Conservation (phyloP, 2,113 vertebrate species). For the Toxotes jaculatrix region DNA sequence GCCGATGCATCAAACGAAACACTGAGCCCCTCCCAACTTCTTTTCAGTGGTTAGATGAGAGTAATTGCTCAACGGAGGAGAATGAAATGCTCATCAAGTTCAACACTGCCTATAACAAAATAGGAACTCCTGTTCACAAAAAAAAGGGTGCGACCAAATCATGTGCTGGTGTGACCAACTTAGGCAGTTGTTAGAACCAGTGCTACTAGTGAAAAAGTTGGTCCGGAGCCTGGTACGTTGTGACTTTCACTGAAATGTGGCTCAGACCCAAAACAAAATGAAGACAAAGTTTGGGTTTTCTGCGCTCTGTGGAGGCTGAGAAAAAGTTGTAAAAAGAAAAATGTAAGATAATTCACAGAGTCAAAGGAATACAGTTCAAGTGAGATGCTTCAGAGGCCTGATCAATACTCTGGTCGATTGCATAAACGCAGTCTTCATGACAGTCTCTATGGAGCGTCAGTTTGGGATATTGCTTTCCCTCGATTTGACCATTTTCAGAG, state of each 20-base stretch:
- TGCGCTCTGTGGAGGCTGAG: neutral
- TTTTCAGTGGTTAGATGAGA: too few species aligned
- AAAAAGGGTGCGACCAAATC: too few species aligned
- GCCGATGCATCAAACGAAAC: too few species aligned
- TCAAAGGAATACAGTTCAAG: constrained; percentile 2
- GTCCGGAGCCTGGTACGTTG: neutral
- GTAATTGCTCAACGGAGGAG: too few species aligned
- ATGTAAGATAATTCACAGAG: constrained; percentile 2
- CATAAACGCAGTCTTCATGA: constrained; percentile 49
- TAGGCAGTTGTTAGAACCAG: too few species aligned
- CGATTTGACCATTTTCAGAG: constrained; percentile 26
- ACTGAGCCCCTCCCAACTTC: too few species aligned
- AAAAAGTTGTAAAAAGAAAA: constrained; percentile 26
- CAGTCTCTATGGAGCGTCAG: constrained; percentile 12
- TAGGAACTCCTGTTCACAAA: too few species aligned
- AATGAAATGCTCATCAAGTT: too few species aligned
- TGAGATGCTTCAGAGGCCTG: neutral
- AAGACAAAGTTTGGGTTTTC: neutral
- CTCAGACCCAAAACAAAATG: neutral
- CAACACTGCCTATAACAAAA: too few species aligned
- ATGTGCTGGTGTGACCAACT: too few species aligned
- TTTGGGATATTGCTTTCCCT: constrained; percentile 31
- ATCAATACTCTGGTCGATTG: constrained; percentile 49
- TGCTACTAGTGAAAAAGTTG: too few species aligned
- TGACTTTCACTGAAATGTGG: neutral